Evolutionary conservation across 30 jellyfish, hydroid and myxozoan genomes (phyloP).

Genomic region (Aurelia coerulea): DNA sequence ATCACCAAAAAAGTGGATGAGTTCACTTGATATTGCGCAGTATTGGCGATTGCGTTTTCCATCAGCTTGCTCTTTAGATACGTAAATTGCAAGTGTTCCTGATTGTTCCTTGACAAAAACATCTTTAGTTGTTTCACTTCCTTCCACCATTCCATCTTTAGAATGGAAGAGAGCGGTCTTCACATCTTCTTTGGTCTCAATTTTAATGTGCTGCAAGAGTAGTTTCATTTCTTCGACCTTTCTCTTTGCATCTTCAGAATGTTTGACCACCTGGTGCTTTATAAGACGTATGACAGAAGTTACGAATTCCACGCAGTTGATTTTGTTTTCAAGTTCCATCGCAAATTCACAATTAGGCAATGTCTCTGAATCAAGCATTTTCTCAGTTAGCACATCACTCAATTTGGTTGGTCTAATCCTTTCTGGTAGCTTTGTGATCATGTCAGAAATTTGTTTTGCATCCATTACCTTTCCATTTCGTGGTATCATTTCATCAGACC

Average conservation of each 20-base stretch:
- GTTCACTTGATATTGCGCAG: constrained; percentile 1
- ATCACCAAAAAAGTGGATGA: background rate
- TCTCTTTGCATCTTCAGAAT: constrained; percentile 3
- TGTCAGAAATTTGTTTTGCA: background rate
- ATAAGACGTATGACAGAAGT: constrained; percentile 53
- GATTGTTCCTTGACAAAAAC: background rate
- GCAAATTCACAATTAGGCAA: constrained; percentile 56
- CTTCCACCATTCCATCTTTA: background rate
- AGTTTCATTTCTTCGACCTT: background rate
- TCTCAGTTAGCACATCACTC: constrained; percentile 55
- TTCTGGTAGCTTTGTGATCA: constrained; percentile 39
- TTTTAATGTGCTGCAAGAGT: background rate
- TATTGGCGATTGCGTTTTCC: background rate
- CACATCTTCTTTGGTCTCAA: background rate
- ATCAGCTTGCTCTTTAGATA: background rate
- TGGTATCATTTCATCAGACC: background rate
- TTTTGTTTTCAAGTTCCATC: constrained; percentile 23
- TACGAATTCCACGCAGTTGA: constrained; percentile 44
- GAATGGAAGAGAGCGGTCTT: constrained; percentile 6
- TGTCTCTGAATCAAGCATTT: constrained; percentile 4
- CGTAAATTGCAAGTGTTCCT: background rate
- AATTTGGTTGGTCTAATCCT: constrained; percentile 31
- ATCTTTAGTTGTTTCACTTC: constrained; percentile 7
- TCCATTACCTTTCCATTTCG: background rate
- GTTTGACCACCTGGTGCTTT: constrained; percentile 28